Conservation (phyloP, 2,797 vertebrate species). For the Rhynchotus rufescens region DNA sequence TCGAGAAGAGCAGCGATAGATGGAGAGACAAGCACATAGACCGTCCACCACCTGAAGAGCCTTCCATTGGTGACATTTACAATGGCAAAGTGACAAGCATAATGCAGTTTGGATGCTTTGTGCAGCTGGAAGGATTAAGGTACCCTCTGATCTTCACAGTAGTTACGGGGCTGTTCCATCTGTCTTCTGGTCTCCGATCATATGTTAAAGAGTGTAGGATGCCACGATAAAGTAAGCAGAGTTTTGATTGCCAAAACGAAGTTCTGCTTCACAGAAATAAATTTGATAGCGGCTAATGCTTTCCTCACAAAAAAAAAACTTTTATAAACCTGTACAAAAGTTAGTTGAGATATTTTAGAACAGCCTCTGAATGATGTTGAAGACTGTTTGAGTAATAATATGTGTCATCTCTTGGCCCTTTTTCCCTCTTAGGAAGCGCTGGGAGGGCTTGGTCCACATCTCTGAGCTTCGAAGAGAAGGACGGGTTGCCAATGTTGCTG, state of each 20-base stretch:
- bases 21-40: slow-evolving; percentile 97
- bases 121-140: slow-evolving; percentile 96
- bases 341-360: neutral
- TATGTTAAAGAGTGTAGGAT: neutral
- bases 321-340: fast-evolving
- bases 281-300: fast-evolving
- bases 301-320: neutral
- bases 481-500: slow-evolving; percentile 95
- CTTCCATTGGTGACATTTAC: slow-evolving; percentile 95
- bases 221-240: fast-evolving
- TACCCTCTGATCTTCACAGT: slow-evolving; percentile 26
- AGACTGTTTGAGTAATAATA: neutral
- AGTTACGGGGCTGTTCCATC: neutral
- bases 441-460: slow-evolving; percentile 98
- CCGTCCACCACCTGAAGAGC: slow-evolving; percentile 94
- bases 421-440: slow-evolving; percentile 87
- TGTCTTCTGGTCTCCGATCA: neutral
- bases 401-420: neutral
- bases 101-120: slow-evolving; percentile 99
- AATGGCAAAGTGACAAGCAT: slow-evolving; percentile 98
- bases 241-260: neutral
- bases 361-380: neutral
- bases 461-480: slow-evolving; percentile 96
- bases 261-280: neutral
- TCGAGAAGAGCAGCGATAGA: slow-evolving; percentile 78